Evolutionary conservation across 2,888 invertebrate genomes (phyloP), one percentile per base, ranked within the genome.

Genomic region (Amblyjoppa proteus): DNA sequence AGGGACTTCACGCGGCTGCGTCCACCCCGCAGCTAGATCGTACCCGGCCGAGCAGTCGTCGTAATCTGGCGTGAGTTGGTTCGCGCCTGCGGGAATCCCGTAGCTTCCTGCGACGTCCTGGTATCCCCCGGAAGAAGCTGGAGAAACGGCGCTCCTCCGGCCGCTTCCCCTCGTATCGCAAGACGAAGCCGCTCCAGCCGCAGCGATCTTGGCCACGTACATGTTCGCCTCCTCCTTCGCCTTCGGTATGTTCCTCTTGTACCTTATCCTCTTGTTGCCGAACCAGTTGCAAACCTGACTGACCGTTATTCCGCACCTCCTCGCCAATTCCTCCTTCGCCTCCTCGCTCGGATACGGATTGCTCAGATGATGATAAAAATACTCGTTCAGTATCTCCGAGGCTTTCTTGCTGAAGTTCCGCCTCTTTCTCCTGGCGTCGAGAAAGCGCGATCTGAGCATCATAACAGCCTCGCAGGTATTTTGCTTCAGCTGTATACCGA

Each of bases 341-440:
- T 69, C 69, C 49, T 69, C 69, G 45, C 69, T 69, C 69, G 69
- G 69, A 69, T 69, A 69, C 9, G 69, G 69, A 69, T 69, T 69
- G 28, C 69, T 69, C 28, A 69, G 45, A 69, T 69, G 69, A 20
- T 28, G 34, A 69, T 69, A 69, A 49, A 69, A 69, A 49, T 69
- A 69, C 45, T 69, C 69, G 28, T 69, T 69, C 49, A 69, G 28
- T 45, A 69, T 45, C 13, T 49, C 69, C 25, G 69, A 69, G 0
- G 69, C 69, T 49, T 69, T 45, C 49, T 49, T 69, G 25, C 69
- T 69, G 28, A 69, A 69, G n/a, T 69, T 69, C 13, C 69, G 69
- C 1, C 69, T 3, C 16, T 69, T 69, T 28, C 69, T 69, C 13
- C 69, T 45, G 5, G 69, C 69, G 28, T 69, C 69, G 45, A 69